Percentiles rank a stretch among this genome's conserved stretches.
Conservation (phyloP, 2,888 invertebrate species). For the Slavum lentiscoides region DNA sequence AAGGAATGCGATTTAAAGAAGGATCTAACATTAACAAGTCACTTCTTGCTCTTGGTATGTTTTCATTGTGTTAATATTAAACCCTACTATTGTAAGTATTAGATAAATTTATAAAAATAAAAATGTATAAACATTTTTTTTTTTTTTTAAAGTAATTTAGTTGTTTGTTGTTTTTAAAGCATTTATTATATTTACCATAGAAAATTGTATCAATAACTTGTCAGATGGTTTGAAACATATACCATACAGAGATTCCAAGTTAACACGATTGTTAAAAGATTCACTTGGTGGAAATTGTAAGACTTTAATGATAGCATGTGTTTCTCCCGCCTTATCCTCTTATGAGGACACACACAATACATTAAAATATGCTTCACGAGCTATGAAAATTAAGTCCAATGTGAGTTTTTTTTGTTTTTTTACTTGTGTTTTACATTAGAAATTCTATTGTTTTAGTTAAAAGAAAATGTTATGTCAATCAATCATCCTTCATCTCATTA, state of each 20-base stretch:
- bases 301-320: constrained; percentile 92
- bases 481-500: constrained; percentile 73
- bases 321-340: constrained; percentile 75
- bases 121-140: no score
- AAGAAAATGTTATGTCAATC: constrained; percentile 73
- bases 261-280: constrained; percentile 87
- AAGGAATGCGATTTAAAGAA: constrained; percentile 82
- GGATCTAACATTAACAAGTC: constrained; percentile 94
- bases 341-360: constrained; percentile 95
- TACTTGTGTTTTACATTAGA: neutral
- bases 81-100: neutral
- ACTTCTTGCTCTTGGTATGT: constrained; percentile 80
- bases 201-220: constrained; percentile 78
- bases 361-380: constrained; percentile 80
- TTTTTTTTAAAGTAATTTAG: no score
- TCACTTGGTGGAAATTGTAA: constrained; percentile 91
- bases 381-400: constrained; percentile 77
- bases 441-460: constrained; percentile 60
- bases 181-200: constrained; percentile 55
- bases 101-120: no score
- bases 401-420: constrained; percentile 57
- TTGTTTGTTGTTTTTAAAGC: neutral
- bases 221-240: constrained; percentile 83
- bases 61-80: constrained; percentile 8
- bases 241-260: constrained; percentile 87